These are phyloP conservation scores for Heptranchias perlo DNA, from an alignment of 2,113 vertebrate species.

Conservation along the genomic window DNA sequence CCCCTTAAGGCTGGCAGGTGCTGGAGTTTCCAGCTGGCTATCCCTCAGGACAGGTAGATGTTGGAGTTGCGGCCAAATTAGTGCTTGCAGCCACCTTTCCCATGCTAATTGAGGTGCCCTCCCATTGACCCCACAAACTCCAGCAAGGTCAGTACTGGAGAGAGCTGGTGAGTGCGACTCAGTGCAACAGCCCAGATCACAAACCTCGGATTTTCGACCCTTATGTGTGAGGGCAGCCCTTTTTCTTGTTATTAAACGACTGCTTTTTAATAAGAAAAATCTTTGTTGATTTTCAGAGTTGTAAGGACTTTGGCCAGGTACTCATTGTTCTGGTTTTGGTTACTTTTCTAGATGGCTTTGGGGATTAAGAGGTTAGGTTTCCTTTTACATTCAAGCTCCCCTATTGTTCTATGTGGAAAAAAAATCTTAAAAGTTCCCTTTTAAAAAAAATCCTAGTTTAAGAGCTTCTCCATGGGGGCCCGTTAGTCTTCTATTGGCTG, in stretches of 20 bases:
- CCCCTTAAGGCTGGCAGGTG: neutral
- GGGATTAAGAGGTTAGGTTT: conserved; percentile 27
- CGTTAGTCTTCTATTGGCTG: neutral
- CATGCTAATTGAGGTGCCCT: neutral
- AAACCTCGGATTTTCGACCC: neutral
- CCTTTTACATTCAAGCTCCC: neutral
- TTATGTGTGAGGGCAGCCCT: neutral
- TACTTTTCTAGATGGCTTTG: neutral
- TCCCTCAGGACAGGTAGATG: neutral
- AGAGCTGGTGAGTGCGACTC: neutral
- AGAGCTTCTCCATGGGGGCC: neutral
- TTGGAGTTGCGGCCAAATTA: neutral
- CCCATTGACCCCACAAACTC: neutral
- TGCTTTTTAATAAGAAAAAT: neutral
- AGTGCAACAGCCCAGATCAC: neutral
- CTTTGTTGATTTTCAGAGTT: neutral
- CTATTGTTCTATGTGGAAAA: neutral
- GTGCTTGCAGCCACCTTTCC: neutral
- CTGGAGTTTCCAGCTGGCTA: neutral
- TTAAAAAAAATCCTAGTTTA: neutral
- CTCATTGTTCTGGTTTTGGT: conserved; percentile 25
- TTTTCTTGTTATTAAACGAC: neutral
- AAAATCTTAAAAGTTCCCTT: neutral
- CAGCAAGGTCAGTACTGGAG: neutral
- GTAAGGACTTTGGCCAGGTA: conserved; percentile 23